Evolutionary conservation across 1,140 invertebrate species (phyloP), one percentile per base, ranked within the genome.

Genomic region (Galleria mellonella): DNA sequence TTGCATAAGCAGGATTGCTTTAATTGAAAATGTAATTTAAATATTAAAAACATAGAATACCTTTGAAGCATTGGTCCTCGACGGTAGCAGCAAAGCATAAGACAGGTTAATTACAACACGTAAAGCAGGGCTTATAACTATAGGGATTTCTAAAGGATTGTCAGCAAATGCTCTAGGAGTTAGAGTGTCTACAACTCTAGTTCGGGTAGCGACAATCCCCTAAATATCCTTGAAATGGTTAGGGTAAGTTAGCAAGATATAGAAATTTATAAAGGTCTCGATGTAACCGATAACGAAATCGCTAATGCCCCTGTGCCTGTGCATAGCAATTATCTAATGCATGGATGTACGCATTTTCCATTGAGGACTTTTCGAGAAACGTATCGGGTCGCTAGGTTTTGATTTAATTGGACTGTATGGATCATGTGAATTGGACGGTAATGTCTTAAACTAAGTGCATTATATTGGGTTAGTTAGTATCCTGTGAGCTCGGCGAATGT

Each of bases 401-500:
- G 15, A 37, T 17, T 13, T 37, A 48, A 49, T 52, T 54, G 61
- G 48, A 48, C 47, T 48, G 32, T 57, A 43, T 38, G 57, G 62
- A 44, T 56, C n/a, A 39, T 45, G 13, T 58, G 54, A 50, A 43
- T 49, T 51, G 69, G 64, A 81, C 68, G 72, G 68, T 81, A 54
- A 60, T 62, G 59, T 70, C 72, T 81, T 83, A 79, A 66, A 62
- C 71, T 79, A 81, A 60, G 56, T 66, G 62, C 71, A 58, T 14
- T 23, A 23, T 23, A 53, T 70, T 59, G 66, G 72, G 59, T 50
- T 27, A 71, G 89, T 92, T 94, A 93, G 89, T 93, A 93, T 91
- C 91, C 92, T 78, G 91, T 92, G 88, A 94, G 90, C 89, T 94
- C 94, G 82, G 93, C 92, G 89, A 98, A 96, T 76, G 97, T 98